Evolutionary conservation across 2,113 vertebrate genomes (phyloP).

Genomic region (Podocnemis expansa): DNA sequence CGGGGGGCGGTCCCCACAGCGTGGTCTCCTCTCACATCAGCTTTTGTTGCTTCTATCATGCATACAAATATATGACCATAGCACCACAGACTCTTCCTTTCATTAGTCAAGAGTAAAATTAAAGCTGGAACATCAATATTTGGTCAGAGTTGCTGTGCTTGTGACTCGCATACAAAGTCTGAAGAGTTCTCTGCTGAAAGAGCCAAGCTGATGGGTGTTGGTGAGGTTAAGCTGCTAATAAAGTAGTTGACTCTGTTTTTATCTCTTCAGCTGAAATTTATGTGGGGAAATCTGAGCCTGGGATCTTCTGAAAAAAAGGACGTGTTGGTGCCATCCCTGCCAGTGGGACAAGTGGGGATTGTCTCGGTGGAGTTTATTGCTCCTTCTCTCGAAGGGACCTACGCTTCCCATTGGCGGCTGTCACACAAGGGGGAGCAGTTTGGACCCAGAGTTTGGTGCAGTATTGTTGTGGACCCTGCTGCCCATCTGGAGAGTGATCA

Average conservation of each 20-base stretch:
- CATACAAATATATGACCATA: not conserved
- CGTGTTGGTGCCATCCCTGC: constrained; percentile 89
- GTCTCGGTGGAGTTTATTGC: constrained; percentile 95
- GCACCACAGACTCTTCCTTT: not conserved
- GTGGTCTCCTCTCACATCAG: not conserved
- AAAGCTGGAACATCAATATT: rapidly evolving
- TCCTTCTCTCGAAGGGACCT: constrained; percentile 92
- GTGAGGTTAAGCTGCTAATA: not conserved
- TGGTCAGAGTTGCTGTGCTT: not conserved
- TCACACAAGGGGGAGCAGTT: constrained; percentile 95
- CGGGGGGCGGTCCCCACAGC: too few species aligned
- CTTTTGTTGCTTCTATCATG: not conserved
- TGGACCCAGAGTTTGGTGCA: constrained; percentile 97
- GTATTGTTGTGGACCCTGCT: constrained; percentile 89
- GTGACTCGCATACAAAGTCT: rapidly evolving
- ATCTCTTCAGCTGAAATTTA: constrained; percentile 89
- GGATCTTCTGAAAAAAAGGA: constrained; percentile 88
- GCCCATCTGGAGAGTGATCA: constrained; percentile 47
- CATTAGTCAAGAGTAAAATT: rapidly evolving
- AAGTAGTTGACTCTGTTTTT: not conserved
- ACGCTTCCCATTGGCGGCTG: constrained; percentile 97
- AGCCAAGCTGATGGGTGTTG: not conserved
- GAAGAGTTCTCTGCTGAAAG: not conserved
- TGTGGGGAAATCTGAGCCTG: constrained; percentile 97
- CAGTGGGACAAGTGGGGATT: constrained; percentile 90